Evolutionary conservation across 2,888 invertebrate genomes (phyloP).

Genomic region (Dolichomitus sp.): DNA sequence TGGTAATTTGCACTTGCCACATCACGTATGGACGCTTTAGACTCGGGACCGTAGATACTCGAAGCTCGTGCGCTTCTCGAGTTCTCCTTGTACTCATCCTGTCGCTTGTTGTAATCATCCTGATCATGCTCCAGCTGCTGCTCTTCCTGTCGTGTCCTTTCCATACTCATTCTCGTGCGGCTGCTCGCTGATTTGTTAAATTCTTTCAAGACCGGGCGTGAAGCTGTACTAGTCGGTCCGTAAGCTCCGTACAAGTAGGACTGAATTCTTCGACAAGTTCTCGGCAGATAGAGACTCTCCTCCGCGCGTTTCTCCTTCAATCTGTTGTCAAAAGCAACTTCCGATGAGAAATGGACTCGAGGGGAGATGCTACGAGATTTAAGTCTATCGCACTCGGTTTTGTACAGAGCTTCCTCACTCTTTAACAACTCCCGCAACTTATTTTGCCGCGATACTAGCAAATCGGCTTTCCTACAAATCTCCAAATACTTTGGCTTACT

Average conservation of each 20-base stretch:
- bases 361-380: constrained; percentile 48
- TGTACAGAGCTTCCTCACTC: constrained; percentile 76
- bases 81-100: constrained; percentile 67
- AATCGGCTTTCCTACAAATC: constrained; percentile 73
- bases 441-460: constrained; percentile 73
- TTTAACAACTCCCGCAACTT: constrained; percentile 75
- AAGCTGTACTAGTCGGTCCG: constrained; percentile 1
- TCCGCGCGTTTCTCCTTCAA: constrained; percentile 77
- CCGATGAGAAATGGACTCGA: constrained; percentile 68
- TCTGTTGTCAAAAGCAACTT: constrained; percentile 74
- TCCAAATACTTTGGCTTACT: constrained; percentile 68
- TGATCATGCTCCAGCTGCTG: constrained; percentile 30
- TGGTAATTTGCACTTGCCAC: not conserved
- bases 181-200: constrained; percentile 23
- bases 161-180: constrained; percentile 47
- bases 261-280: constrained; percentile 73
- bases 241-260: constrained; percentile 70
- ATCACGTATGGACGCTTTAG: not conserved
- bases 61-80: constrained; percentile 57
- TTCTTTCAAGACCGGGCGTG: constrained; percentile 43
- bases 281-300: constrained; percentile 77
- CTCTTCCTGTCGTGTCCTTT: constrained; percentile 39
- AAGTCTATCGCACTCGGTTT: constrained; percentile 72
- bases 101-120: constrained; percentile 55
- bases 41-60: constrained; percentile 47